Evolutionary conservation across 2,113 vertebrate species (phyloP).

Genomic region (Hemibagrus wyckioides): DNA sequence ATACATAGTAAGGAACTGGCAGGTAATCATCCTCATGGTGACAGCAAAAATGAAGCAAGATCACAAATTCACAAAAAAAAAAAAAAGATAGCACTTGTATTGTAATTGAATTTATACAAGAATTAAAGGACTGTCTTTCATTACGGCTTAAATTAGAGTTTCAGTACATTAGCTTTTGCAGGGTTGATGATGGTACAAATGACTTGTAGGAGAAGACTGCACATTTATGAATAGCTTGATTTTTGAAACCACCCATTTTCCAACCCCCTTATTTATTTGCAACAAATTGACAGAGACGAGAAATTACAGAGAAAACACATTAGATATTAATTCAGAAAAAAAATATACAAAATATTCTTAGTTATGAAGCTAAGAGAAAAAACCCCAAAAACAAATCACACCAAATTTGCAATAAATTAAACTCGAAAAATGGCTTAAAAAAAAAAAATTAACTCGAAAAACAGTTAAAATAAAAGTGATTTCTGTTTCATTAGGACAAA

Average conservation of each 20-base stretch:
- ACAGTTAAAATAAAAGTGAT: neutral
- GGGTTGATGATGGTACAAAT: neutral
- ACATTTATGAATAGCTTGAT: neutral
- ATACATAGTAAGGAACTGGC: neutral
- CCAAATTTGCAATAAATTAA: slow-evolving; percentile 17
- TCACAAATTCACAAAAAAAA: neutral
- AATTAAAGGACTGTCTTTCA: neutral
- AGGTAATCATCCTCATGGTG: neutral
- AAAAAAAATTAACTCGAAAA: no score
- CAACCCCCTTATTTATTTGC: neutral
- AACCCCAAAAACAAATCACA: neutral
- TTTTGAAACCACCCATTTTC: neutral
- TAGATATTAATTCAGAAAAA: neutral
- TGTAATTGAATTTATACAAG: slow-evolving; percentile 1
- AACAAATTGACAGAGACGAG: neutral
- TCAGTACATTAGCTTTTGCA: neutral
- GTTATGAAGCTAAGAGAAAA: neutral
- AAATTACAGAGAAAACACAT: neutral
- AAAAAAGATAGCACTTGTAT: neutral
- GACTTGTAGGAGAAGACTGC: neutral
- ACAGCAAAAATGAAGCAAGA: neutral
- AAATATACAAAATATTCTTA: neutral
- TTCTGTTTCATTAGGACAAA: neutral
- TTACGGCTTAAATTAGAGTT: neutral
- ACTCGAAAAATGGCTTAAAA: neutral